Evolutionary conservation across 2,797 vertebrate genomes (phyloP).

Genomic region (Darevskia nairensis): DNA sequence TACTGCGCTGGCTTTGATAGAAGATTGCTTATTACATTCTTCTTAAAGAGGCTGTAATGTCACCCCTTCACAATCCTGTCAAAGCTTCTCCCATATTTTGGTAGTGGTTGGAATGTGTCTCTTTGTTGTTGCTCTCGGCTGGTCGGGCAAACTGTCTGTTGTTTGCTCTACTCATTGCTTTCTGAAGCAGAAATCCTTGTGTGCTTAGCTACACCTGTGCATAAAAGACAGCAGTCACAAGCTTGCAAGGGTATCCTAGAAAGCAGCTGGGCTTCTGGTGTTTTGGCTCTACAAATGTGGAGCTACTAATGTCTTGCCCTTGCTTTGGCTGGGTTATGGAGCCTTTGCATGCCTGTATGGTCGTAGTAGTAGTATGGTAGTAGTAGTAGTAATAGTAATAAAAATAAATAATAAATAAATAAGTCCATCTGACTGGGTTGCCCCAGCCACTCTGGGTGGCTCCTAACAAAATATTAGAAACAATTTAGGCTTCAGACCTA

Average conservation of each 20-base stretch:
- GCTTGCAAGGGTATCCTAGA: background rate
- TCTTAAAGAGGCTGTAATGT: background rate
- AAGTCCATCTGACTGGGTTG: too few relatives aligned
- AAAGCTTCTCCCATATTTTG: background rate
- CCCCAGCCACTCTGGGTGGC: too few relatives aligned
- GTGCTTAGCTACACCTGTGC: background rate
- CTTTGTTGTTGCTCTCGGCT: background rate
- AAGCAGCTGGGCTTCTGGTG: background rate
- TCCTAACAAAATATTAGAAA: too few relatives aligned
- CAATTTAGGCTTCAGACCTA: too few relatives aligned
- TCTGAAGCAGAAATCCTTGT: constrained; percentile 24
- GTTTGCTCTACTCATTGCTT: constrained; percentile 18
- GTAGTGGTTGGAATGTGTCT: background rate
- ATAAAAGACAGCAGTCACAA: background rate
- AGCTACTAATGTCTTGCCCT: background rate
- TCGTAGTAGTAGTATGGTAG: background rate
- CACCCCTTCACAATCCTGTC: background rate
- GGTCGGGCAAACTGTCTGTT: background rate
- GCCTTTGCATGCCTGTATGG: background rate
- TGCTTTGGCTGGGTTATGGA: background rate
- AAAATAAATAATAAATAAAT: too few relatives aligned
- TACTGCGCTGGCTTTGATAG: background rate
- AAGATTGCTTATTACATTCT: background rate
- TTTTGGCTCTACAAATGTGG: background rate
- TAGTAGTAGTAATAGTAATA: too few relatives aligned